Evolutionary conservation across 2,888 invertebrate species (phyloP), one percentile per base, ranked within the genome.

Genomic region (Anoplius nigerrimus): DNA sequence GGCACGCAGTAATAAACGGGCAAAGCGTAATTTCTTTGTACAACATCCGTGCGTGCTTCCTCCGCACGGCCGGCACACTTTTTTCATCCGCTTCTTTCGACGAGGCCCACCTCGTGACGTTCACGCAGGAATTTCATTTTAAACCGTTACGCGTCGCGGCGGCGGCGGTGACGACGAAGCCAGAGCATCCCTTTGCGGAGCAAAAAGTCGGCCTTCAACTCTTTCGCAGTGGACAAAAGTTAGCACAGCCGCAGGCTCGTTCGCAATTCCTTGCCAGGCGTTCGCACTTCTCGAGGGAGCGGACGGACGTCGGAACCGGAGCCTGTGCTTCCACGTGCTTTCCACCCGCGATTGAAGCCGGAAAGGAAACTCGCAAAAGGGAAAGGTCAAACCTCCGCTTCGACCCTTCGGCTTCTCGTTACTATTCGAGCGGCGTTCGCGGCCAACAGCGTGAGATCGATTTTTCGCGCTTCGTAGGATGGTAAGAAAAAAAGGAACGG

Each of bases 91-190:
- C 16, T 69, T 72, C 65, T 61, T 69, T 56, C 22, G 11, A 20
- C 48, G 62, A 64, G 64, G 56, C 54, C 64, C 64, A 20, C 48
- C 43, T 27, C 42, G n/a, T 11, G 24, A 11, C 6, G 43, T 6
- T 48, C n/a, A 15, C 18, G 5, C 6, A 46, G 42, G 51, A 62
- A 69, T 65, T 65, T 59, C 58, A 62, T 65, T 71, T 56, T 5
- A 62, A 58, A 46, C 3, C n/a, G 43, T 48, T 21, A 34, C 27
- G 24, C 51, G 21, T 5, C 20, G 56, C 18, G 48, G 21, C 21
- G n/a, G n/a, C 8, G 42, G n/a, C n/a, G n/a, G n/a, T n/a, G n/a
- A n/a, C n/a, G n/a, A n/a, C n/a, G n/a, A n/a, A n/a, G n/a, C n/a
- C n/a, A n/a, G n/a, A n/a, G n/a, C n/a, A n/a, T n/a, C n/a, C 34